These are phyloP conservation scores for Hyposmocoma kahamanoa DNA, from an alignment of 1,140 invertebrate genomes.

Conservation along the genomic window DNA sequence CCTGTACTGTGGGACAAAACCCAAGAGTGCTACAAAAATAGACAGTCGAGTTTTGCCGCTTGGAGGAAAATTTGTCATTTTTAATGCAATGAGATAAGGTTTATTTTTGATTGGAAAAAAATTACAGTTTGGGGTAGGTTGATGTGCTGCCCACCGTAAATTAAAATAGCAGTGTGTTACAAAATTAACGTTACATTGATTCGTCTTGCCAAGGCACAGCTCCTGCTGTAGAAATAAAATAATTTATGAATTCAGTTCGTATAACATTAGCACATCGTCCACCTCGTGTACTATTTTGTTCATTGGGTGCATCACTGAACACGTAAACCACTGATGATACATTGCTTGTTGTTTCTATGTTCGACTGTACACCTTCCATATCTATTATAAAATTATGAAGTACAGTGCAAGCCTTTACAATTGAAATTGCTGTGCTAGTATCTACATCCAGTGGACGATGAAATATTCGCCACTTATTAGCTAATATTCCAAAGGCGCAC, in stretches of 20 bases:
- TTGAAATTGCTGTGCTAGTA: constrained; percentile 25
- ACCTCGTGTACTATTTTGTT: constrained; percentile 7
- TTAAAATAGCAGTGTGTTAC: constrained; percentile 9
- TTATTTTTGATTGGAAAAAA: too few species aligned
- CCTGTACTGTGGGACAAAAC: constrained; percentile 14
- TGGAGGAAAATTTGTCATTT: too few species aligned
- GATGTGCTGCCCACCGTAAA: too few species aligned
- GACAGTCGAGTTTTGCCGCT: too few species aligned
- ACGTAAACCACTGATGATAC: background rate
- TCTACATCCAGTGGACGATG: constrained; percentile 26
- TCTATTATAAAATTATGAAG: constrained; percentile 12
- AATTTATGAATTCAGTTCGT: constrained; percentile 21
- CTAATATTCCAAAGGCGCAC: constrained; percentile 61
- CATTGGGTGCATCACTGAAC: background rate
- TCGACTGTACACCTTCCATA: background rate
- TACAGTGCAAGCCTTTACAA: constrained; percentile 30
- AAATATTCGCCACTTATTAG: constrained; percentile 55
- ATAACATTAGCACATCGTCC: constrained; percentile 18
- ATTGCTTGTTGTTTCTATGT: background rate
- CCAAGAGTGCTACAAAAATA: too few species aligned
- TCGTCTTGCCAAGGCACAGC: constrained; percentile 20
- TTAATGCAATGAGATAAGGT: too few species aligned
- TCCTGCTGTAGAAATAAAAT: constrained; percentile 18
- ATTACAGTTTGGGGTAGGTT: too few species aligned
- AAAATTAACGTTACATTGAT: constrained; percentile 13